phyloP scores from a whole-genome alignment of 2,888 invertebrate genomes.

The Punctoribates punctum region DNA sequence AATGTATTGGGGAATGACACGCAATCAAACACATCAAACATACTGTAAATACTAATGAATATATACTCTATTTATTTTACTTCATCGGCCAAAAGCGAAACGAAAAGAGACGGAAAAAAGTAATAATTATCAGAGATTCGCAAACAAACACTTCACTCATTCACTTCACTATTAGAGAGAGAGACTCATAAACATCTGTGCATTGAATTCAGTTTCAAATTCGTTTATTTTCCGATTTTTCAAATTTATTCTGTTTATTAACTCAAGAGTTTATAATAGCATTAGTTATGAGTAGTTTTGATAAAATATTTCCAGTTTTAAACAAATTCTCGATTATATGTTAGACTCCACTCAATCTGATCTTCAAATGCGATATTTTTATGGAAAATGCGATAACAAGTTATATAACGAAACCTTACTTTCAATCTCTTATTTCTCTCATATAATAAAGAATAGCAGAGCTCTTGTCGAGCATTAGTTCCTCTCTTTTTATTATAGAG shows the following conservation, averaged over 20 bases:
- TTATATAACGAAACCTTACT: too few relatives aligned
- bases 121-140: neutral
- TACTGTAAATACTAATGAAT: slow-evolving; percentile 12
- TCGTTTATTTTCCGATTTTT: neutral
- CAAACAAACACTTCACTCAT: slow-evolving; percentile 17
- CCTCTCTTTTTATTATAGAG: too few relatives aligned
- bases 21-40: slow-evolving; percentile 8
- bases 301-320: too few relatives aligned
- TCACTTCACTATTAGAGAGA: neutral
- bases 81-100: neutral
- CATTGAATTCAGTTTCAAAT: too few relatives aligned
- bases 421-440: too few relatives aligned
- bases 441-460: too few relatives aligned
- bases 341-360: too few relatives aligned
- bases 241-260: neutral
- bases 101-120: neutral
- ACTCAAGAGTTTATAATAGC: neutral
- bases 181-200: too few relatives aligned
- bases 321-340: too few relatives aligned
- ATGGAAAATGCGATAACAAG: too few relatives aligned
- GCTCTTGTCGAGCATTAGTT: too few relatives aligned
- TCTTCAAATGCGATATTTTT: too few relatives aligned
- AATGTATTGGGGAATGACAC: neutral
- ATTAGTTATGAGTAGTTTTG: neutral
- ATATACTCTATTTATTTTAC: slow-evolving; percentile 19